These are phyloP conservation scores for Orestias chungarensis DNA, from an alignment of 2,797 vertebrate genomes.

Conservation along the genomic window DNA sequence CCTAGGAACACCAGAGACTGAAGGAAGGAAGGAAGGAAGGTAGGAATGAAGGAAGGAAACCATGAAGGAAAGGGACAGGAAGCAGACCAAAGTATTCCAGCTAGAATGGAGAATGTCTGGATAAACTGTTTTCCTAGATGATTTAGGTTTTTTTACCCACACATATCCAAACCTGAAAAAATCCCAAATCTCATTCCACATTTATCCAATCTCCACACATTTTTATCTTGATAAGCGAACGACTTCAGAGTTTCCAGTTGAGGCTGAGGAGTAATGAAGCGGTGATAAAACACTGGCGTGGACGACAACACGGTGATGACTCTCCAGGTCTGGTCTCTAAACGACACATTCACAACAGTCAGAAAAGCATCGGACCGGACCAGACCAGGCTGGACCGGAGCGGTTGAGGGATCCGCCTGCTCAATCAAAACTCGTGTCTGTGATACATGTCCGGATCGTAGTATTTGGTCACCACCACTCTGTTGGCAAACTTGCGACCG, in stretches of 20 bases:
- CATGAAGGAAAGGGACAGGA: not conserved
- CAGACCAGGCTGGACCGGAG: too few species aligned
- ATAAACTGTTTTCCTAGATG: not conserved
- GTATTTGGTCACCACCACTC: conserved; percentile 84
- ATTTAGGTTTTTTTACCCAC: not conserved
- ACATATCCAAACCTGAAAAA: not conserved
- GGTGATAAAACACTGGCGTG: conserved; percentile 33
- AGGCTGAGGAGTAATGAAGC: conserved; percentile 35
- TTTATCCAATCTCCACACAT: not conserved
- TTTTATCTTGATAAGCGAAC: not conserved
- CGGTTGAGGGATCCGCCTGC: not conserved
- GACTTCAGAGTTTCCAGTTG: not conserved
- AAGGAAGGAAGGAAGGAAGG: not conserved
- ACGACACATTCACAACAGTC: conserved; percentile 35
- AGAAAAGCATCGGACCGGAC: conserved; percentile 31
- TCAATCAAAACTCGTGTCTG: conserved; percentile 77
- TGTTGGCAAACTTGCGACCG: conserved; percentile 83
- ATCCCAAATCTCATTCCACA: not conserved
- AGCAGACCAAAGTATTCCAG: too few species aligned
- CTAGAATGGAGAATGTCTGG: not conserved
- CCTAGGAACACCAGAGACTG: not conserved
- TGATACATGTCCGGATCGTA: conserved; percentile 82
- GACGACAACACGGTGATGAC: conserved; percentile 27
- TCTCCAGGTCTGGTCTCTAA: conserved; percentile 36
- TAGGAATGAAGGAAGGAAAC: too few species aligned